Percentiles rank a stretch among this genome's conserved stretches.
phyloP scores from a whole-genome alignment of 2,113 vertebrate species.

The Vidua chalybeata region DNA sequence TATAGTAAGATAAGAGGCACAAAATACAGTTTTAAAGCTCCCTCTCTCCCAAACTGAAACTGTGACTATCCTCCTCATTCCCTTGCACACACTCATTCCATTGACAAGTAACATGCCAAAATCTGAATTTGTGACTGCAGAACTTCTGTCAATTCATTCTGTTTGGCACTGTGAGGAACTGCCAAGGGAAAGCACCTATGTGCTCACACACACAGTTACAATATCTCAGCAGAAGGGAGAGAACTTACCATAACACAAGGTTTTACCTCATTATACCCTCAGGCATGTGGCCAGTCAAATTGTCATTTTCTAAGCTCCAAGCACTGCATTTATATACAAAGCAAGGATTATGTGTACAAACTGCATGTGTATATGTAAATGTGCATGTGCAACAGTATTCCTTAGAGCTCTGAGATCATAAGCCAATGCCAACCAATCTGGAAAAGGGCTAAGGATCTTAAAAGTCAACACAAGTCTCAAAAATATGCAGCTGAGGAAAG shows the following conservation, averaged over 20 bases:
- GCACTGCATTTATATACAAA: neutral
- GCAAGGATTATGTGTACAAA: neutral
- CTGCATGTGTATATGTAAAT: neutral
- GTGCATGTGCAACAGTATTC: neutral
- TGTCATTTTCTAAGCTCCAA: neutral
- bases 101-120: neutral
- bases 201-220: neutral
- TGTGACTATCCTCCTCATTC: neutral
- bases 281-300: neutral
- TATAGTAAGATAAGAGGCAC: neutral
- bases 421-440: neutral
- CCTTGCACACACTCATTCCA: neutral
- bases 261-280: neutral
- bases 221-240: neutral
- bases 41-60: neutral
- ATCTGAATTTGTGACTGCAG: neutral
- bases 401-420: neutral
- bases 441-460: neutral
- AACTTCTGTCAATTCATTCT: neutral
- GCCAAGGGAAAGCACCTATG: rapidly evolving
- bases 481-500: conserved; percentile 17
- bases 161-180: neutral
- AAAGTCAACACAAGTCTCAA: neutral
- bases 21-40: neutral
- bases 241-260: neutral